Conservation (phyloP, 2,797 vertebrate genomes). For the Denticeps clupeoides region DNA sequence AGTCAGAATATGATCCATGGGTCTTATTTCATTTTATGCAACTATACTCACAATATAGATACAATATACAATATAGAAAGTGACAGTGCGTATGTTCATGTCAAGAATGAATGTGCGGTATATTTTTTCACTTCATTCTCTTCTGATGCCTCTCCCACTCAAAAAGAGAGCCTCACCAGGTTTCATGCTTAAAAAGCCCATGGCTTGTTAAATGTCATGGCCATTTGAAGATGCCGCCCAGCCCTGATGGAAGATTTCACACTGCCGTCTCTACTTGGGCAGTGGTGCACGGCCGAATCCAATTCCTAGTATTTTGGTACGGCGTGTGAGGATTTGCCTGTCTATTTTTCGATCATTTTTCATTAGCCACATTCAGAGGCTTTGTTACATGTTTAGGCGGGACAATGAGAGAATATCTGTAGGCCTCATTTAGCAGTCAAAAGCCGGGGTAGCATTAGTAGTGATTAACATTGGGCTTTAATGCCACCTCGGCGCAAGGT, state of each 20-base stretch:
- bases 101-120: no score
- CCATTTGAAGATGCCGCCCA: slow-evolving; percentile 48
- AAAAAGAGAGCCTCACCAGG: slow-evolving; percentile 2
- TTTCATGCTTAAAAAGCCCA: slow-evolving; percentile 26
- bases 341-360: not conserved
- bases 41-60: no score
- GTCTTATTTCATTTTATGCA: no score
- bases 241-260: slow-evolving; percentile 56
- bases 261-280: slow-evolving; percentile 36
- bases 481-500: no score
- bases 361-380: not conserved
- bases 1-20: no score
- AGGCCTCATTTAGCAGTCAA: slow-evolving; percentile 19
- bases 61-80: no score
- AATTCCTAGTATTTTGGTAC: slow-evolving; percentile 37
- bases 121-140: no score
- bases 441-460: slow-evolving; percentile 12
- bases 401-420: not conserved
- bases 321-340: slow-evolving; percentile 9
- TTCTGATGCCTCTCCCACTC: slow-evolving; percentile 35
- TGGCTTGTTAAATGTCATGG: slow-evolving; percentile 51
- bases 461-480: no score
- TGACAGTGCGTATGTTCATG: no score
- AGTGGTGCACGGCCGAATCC: slow-evolving; percentile 32
- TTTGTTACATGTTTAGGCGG: not conserved